Percentiles rank a stretch among this genome's conserved stretches.
Conservation (phyloP, 2,113 vertebrate species). For the Sterna hirundo region DNA sequence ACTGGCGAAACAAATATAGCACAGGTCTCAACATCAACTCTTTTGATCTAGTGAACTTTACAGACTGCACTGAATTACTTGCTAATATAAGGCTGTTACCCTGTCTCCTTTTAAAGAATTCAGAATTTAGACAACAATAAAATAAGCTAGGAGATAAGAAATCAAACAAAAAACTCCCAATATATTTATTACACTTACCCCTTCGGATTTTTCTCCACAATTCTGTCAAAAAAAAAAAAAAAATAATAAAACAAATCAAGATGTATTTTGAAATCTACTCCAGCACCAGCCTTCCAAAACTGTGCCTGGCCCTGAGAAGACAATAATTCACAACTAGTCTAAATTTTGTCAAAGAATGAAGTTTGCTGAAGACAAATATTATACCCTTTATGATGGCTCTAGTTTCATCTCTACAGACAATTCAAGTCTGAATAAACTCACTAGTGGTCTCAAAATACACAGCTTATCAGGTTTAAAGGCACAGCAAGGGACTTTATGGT, state of each 20-base stretch:
- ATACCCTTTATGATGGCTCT: neutral
- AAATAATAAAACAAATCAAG: neutral
- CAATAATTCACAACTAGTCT: neutral
- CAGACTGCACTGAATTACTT: neutral
- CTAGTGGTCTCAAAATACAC: neutral
- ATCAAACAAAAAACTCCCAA: neutral
- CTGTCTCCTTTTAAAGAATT: neutral
- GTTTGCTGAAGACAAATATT: neutral
- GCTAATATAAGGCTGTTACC: neutral
- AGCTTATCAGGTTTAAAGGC: neutral
- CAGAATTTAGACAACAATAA: neutral
- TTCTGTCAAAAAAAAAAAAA: neutral
- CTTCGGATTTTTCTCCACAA: neutral
- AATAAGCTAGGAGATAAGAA: neutral
- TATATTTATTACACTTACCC: neutral
- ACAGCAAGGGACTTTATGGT: neutral
- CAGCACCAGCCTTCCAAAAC: neutral
- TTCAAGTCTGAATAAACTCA: neutral
- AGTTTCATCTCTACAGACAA: neutral
- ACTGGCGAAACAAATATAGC: neutral
- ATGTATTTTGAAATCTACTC: neutral
- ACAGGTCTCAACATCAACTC: neutral
- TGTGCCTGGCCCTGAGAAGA: rapidly evolving
- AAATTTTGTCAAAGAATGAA: neutral
- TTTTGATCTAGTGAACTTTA: neutral